Evolutionary conservation across 2,888 invertebrate genomes (phyloP).

Genomic region (Ormyrus pomaceus): DNA sequence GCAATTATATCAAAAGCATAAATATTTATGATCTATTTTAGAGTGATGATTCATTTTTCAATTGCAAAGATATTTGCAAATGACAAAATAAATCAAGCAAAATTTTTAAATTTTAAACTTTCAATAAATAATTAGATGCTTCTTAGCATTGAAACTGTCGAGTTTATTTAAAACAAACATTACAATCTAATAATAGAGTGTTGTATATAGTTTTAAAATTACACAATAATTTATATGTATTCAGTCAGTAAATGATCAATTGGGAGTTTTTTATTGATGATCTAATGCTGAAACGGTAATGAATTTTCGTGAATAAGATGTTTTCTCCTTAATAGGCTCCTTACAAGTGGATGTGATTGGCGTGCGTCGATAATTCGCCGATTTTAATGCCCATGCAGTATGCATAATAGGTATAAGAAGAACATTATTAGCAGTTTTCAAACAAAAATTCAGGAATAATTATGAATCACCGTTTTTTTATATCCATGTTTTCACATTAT

Average conservation of each 20-base stretch:
- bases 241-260: slow-evolving; percentile 6
- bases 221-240: not conserved
- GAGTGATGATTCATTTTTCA: no score
- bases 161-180: no score
- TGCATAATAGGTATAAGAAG: not conserved
- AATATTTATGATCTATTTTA: no score
- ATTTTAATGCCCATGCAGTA: not conserved
- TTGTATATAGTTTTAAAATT: slow-evolving; percentile 12
- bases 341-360: not conserved
- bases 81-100: no score
- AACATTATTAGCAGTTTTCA: slow-evolving; percentile 8
- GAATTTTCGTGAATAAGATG: slow-evolving; percentile 5
- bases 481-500: slow-evolving; percentile 10
- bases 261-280: slow-evolving; percentile 27
- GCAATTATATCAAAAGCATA: no score
- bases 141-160: no score
- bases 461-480: slow-evolving; percentile 13
- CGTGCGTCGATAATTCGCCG: slow-evolving; percentile 6
- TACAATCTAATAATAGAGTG: not conserved
- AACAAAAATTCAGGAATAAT: slow-evolving; percentile 22
- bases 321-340: slow-evolving; percentile 1
- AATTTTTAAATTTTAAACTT: no score
- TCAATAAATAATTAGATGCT: no score
- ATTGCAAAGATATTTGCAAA: no score
- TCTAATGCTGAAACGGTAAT: slow-evolving; percentile 15